Evolutionary conservation across 2,888 invertebrate species (phyloP), one percentile per base, ranked within the genome.

Genomic region (Colostygia pectinataria): DNA sequence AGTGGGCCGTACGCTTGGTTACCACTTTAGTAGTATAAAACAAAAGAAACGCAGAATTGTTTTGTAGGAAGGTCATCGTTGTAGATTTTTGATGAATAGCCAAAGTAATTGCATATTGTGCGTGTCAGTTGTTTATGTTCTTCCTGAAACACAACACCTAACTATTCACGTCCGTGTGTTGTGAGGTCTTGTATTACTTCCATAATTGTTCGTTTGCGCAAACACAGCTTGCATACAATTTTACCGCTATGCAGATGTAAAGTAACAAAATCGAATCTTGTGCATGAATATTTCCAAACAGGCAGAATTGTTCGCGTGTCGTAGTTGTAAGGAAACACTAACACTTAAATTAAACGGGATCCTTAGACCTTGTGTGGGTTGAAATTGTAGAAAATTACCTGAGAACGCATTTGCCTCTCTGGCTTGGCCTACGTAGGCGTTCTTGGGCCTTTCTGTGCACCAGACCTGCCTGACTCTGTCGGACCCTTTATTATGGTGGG

Each of bases 341-440:
- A 25, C 33, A 46, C 33, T 45, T 45, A 46, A 42, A 52, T 43
- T 52, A 47, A 42, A 29, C 32, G 29, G 42, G 38, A 44, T 40
- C 44, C 27, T 14, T 27, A 39, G 20, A 20, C 20, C 29, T 38
- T 29, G 37, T 38, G 52, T 52, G 52, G 52, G 52, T 42, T 15
- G 38, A 46, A 46, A 52, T 52, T 52, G 52, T 42, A 20, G 33
- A 46, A 52, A 38, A 52, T 52, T 52, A 52, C 46, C 51, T 52
- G 51, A 20, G 32, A 38, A 20, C 18, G 12, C 27, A 15, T 28
- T 41, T 28, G 20, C 29, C 13, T 41, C 32, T 10, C 44, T 29
- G 29, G 15, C 15, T 45, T 6, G 8, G 36, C 18, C 18, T 36
- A 29, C 20, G 24, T 38, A 25, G 3, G 32, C 18, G 24, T 4